Base-by-base conservation (phyloP, 2,797 vertebrate genomes). In the Anguilla marmorata region DNA sequence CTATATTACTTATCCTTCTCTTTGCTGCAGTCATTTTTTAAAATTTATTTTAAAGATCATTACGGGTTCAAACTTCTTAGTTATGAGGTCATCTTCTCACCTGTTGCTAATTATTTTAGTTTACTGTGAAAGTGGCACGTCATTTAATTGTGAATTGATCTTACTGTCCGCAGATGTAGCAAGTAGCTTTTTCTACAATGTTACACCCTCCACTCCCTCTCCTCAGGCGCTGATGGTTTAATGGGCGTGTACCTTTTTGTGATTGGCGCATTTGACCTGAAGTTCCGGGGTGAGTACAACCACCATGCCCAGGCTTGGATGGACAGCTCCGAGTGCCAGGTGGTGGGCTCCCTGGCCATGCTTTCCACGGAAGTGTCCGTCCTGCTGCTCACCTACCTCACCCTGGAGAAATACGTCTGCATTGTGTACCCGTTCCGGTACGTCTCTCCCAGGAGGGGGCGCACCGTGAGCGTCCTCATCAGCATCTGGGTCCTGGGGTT, bases 161-260 rank as follows among this genome's bases (percentile, higher is more conserved):
- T 72, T 72, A 27, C 8, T 30, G 66, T 0, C 8, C 9, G 27
- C 27, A 72, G 66, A 30, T 8, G n/a, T 7, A 27, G n/a, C 27
- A 30, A 27, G 30, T 30, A 30, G 8, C n/a, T 72, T 9, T 0
- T 9, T 8, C 27, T 72, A 66, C 21, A 66, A 1, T 66, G n/a
- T 72, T 30, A 41, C 30, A 41, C 24, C 50, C 41, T 9, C 2
- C 27, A 60, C 92, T 89, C 89, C 90, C 89, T 8, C 85, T 27
- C 56, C 91, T 12, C 93, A 98, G 98, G 98, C 95, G 98, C 98
- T 45, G 98, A 99, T 83, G 98, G 98, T 88, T 94, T 99, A 88
- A 99, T 99, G 98, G 98, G 98, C 72, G 95, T 99, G 91, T 99
- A 99, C 92, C 96, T 99, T 91, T 98, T 99, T 94, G 96, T 97